These are phyloP conservation scores for Ceyx melanurus DNA, from an alignment of 2,113 vertebrate genomes.

Conservation along the genomic window DNA sequence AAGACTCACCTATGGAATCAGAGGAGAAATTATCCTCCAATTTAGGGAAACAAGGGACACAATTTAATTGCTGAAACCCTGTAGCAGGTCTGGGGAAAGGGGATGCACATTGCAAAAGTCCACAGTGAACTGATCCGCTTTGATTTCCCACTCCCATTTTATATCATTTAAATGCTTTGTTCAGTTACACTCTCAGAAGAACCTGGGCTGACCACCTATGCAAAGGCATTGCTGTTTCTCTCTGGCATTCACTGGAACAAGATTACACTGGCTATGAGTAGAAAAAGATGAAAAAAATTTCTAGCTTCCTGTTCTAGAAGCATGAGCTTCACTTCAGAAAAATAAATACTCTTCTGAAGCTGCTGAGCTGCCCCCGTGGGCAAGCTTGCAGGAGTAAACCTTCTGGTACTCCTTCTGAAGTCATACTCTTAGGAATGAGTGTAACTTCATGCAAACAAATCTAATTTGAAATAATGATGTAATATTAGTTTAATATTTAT, in stretches of 20 bases:
- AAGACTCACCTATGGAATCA: background rate
- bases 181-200: background rate
- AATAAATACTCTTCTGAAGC: background rate
- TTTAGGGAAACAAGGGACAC: background rate
- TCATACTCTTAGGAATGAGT: background rate
- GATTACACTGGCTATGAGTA: background rate
- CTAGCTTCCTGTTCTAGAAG: background rate
- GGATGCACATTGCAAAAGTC: background rate
- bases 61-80: background rate
- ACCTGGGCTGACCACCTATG: background rate
- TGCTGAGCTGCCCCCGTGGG: background rate
- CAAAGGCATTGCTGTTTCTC: background rate
- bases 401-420: background rate
- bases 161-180: background rate
- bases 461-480: background rate
- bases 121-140: fast-evolving
- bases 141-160: background rate
- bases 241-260: background rate
- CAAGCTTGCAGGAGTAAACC: background rate
- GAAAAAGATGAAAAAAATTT: background rate
- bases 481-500: background rate
- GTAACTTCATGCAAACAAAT: background rate
- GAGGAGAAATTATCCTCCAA: background rate
- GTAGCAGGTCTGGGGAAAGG: background rate
- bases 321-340: background rate